A percentile compares a stretch with the other conserved stretches of the same genome.
Evolutionary conservation across 2,113 vertebrate genomes (phyloP).

Genomic region (Tichodroma muraria): DNA sequence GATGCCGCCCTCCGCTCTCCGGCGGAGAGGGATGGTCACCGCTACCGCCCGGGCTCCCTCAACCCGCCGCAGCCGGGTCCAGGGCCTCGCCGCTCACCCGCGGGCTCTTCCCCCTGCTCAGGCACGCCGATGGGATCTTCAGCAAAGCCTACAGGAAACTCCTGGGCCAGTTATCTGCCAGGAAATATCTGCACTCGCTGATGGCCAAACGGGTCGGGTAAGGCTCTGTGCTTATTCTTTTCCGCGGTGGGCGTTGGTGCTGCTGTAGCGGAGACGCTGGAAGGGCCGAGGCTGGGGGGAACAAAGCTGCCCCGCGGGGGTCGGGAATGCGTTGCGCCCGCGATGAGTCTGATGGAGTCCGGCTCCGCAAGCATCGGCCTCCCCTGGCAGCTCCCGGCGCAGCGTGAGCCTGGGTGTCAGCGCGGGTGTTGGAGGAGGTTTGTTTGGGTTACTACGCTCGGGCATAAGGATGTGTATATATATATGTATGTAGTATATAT

Average conservation of each 20-base stretch:
- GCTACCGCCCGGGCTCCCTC: neutral
- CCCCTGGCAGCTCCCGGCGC: neutral
- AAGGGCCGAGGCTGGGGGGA: neutral
- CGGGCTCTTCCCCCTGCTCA: slow-evolving; percentile 42
- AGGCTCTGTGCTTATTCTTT: slow-evolving; percentile 30
- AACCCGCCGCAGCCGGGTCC: neutral
- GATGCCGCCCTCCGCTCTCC: neutral
- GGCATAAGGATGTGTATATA: neutral
- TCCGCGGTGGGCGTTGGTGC: neutral
- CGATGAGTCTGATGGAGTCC: neutral
- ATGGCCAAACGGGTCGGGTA: slow-evolving; percentile 92
- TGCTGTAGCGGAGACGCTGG: neutral
- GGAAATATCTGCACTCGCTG: slow-evolving; percentile 90
- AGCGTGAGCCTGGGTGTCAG: neutral
- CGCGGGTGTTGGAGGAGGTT: neutral
- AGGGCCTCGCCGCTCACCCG: neutral
- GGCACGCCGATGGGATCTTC: slow-evolving; percentile 91
- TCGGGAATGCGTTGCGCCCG: neutral
- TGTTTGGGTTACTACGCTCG: neutral
- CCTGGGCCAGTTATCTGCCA: slow-evolving; percentile 87
- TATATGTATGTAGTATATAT: rapidly evolving
- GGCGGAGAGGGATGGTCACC: neutral
- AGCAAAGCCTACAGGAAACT: slow-evolving; percentile 93
- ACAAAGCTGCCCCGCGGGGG: neutral
- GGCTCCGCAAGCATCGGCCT: neutral